Base-by-base conservation (phyloP, 64 coral and sea anemone species). In the Catalaphyllia jardinei region DNA sequence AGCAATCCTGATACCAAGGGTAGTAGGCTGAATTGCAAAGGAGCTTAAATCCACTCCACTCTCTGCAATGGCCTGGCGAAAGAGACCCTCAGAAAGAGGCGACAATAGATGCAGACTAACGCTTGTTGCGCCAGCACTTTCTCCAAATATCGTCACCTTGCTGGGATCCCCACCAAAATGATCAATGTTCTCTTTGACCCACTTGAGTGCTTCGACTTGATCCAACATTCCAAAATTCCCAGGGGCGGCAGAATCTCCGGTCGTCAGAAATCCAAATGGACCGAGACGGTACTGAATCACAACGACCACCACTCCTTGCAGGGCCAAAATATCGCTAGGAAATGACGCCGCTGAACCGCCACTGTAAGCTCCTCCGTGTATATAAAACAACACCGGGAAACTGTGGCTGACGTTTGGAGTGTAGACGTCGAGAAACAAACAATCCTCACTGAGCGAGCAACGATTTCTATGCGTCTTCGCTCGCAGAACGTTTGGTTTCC, bases 251-350 rank as follows among this genome's bases (percentile, higher is more conserved):
- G 50, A 46, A 29, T 91, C 81, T 4, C 81, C 89, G n/a, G 79
- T 75, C 10, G 89, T 82, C 80, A 91, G 33, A 60, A 86, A 86
- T 4, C 80, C 80, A 75, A 76, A 91, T 18, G 81, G 79, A 64
- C 81, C 81, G 10, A 91, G 80, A n/a, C 89, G 89, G 52, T 91
- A 91, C 28, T 91, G 89, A n/a, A 91, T 86, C n/a, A 77, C 30
- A 13, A 91, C 89, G 14, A 86, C 89, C n/a, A 91, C 89, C 46
- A 91, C 79, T 27, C 73, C 89, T 25, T 72, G 65, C 12, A 91
- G 38, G 55, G 89, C 80, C 42, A 91, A 78, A 18, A 38, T 27
- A 82, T 71, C 67, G 18, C 88, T 65, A 6, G 67, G 88, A 17
- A 33, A 57, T 19, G 39, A 5, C 0, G 82, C 11, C 8, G 88